Base-by-base conservation (phyloP, 2,113 vertebrate species). In the Halichoerus grypus region DNA sequence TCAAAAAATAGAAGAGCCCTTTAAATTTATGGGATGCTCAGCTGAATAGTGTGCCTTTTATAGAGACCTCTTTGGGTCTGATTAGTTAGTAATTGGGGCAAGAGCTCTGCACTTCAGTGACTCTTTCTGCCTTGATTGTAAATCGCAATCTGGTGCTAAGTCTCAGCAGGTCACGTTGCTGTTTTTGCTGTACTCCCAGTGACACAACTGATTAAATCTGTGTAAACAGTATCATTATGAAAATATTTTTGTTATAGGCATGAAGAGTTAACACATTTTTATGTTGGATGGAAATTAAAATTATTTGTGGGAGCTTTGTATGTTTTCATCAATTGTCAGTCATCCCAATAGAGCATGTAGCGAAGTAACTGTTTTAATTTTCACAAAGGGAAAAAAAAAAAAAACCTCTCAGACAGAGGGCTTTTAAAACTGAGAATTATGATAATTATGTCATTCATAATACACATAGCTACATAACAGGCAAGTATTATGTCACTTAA, bases 11-110 rank as follows among this genome's bases (percentile, higher is more conserved):
- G 31, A 82, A n/a, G 94, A 95, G 67, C 85, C 72, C 88, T 97
- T 98, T 95, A 97, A 94, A 98, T 98, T 98, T 96, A 98, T 86
- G 91, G 89, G 95, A 42, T 85, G 97, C 82, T 42, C 80, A 97
- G 95, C 93, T 98, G 96, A 98, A 82, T 94, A 72, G 36, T 24
- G 16, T 91, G 95, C 85, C 95, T 98, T 98, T 98, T 98, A 98
- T 85, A 49, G 97, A 97, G 98, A 93, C 98, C 97, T 99, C 98
- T 98, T 98, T 98, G 98, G 98, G 98, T 98, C 97, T 99, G 98
- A 99, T 99, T 99, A 99, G 99, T 99, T 98, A 98, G 98, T 98
- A 98, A 98, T 96, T 98, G 98, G 98, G 99, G 98, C 0, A 80
- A 98, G 95, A 98, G 97, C 95, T 98, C 42, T 96, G 98, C 98